These are phyloP conservation scores for Gambusia holbrooki DNA, from an alignment of 2,113 vertebrate genomes.

Conservation along the genomic window DNA sequence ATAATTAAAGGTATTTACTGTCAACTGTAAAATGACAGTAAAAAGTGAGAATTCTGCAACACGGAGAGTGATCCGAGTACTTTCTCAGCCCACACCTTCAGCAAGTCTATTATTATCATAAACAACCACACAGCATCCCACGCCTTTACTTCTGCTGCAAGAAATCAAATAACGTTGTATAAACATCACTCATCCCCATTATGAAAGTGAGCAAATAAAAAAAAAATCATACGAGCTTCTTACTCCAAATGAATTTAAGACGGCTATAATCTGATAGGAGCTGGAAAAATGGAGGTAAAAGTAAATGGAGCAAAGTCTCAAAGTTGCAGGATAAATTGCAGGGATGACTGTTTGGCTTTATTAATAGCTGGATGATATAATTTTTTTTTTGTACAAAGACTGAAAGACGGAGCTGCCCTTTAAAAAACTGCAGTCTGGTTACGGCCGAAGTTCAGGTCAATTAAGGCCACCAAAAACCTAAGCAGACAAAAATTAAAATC, in stretches of 20 bases:
- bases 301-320: slow-evolving; percentile 18
- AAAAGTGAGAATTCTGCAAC: slow-evolving; percentile 19
- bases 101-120: slow-evolving; percentile 43
- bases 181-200: slow-evolving; percentile 27
- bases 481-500: too few relatives aligned
- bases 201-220: slow-evolving; percentile 1
- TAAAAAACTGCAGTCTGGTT: not conserved
- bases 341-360: slow-evolving; percentile 22
- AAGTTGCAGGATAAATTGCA: slow-evolving; percentile 32
- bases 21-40: slow-evolving; percentile 6
- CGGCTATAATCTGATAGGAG: slow-evolving; percentile 15
- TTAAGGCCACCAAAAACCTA: too few relatives aligned
- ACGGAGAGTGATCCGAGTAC: slow-evolving; percentile 9
- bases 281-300: not conserved
- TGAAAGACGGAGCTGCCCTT: not conserved
- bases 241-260: not conserved
- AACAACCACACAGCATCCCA: slow-evolving; percentile 25
- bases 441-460: too few relatives aligned
- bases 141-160: slow-evolving; percentile 22
- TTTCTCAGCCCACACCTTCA: slow-evolving; percentile 33
- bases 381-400: not conserved
- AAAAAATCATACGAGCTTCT: slow-evolving; percentile 10
- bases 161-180: slow-evolving; percentile 30
- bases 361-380: slow-evolving; percentile 5
- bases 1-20: slow-evolving; percentile 1